Conservation (phyloP, 2,888 invertebrate species). For the Caenorhabditis japonica region DNA sequence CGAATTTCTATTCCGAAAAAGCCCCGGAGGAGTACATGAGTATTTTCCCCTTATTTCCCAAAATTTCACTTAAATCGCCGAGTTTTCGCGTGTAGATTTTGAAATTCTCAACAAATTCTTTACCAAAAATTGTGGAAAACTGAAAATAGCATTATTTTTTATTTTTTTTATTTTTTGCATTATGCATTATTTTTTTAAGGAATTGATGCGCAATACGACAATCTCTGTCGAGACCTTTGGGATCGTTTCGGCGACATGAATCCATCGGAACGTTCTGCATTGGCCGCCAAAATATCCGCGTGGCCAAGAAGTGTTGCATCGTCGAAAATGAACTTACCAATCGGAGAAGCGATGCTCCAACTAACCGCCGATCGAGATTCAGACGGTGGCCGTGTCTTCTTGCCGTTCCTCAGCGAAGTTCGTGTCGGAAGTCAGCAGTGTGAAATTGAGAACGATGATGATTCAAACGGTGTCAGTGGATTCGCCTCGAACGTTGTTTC, state of each 20-base stretch:
- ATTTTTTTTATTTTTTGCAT: conserved; percentile 8
- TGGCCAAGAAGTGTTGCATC: conserved; percentile 43
- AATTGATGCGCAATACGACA: conserved; percentile 56
- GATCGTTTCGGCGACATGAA: conserved; percentile 61
- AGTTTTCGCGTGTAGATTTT: no score
- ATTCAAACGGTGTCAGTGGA: conserved; percentile 40
- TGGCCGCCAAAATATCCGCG: conserved; percentile 41
- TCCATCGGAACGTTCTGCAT: conserved; percentile 32
- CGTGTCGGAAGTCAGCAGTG: conserved; percentile 47
- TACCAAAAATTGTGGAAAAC: no score
- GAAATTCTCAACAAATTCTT: no score
- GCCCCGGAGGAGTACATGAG: no score
- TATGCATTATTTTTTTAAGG: conserved; percentile 42
- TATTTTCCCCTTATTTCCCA: no score
- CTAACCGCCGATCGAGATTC: conserved; percentile 43
- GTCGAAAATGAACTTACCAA: conserved; percentile 67
- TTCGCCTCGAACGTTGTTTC: conserved; percentile 21
- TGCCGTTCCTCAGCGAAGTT: conserved; percentile 75
- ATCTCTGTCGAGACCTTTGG: conserved; percentile 65
- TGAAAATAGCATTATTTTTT: no score
- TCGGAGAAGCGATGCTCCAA: conserved; percentile 77
- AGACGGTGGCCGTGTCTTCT: conserved; percentile 67
- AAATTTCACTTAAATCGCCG: no score
- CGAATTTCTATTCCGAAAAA: no score
- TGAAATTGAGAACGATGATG: conserved; percentile 49